Evolutionary conservation across 2,113 vertebrate genomes (phyloP).

Genomic region (Oreochromis niloticus): DNA sequence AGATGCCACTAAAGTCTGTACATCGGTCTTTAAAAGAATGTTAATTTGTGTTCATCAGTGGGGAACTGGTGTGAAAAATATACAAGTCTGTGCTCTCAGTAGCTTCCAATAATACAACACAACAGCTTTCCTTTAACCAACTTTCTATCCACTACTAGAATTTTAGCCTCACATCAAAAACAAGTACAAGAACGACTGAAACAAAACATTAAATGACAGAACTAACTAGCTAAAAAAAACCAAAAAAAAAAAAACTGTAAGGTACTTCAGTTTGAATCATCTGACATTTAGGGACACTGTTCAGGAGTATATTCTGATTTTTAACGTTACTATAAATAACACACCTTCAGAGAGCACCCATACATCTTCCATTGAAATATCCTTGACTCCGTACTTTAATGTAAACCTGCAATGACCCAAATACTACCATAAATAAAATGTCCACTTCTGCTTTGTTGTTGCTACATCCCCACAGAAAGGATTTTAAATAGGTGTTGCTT

Average conservation of each 20-base stretch:
- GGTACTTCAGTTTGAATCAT: neutral
- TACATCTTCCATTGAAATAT: neutral
- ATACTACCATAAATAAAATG: neutral
- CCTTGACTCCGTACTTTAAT: neutral
- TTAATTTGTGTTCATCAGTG: neutral
- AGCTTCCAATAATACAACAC: neutral
- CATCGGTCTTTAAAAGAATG: neutral
- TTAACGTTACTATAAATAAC: constrained; percentile 14
- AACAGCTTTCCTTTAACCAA: neutral
- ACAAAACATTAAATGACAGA: neutral
- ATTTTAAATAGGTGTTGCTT: neutral
- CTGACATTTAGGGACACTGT: neutral
- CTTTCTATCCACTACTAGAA: neutral
- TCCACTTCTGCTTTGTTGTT: neutral
- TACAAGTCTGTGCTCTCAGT: neutral
- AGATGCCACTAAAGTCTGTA: neutral
- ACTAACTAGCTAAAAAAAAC: neutral
- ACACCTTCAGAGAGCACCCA: neutral
- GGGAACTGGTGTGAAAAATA: neutral
- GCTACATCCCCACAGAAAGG: neutral
- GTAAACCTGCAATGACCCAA: neutral
- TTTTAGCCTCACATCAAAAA: neutral
- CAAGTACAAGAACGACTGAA: neutral
- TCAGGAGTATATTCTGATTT: neutral
- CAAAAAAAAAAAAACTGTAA: neutral